phyloP scores from a whole-genome alignment of 2,797 vertebrate genomes.

The Pagetopsis macropterus region DNA sequence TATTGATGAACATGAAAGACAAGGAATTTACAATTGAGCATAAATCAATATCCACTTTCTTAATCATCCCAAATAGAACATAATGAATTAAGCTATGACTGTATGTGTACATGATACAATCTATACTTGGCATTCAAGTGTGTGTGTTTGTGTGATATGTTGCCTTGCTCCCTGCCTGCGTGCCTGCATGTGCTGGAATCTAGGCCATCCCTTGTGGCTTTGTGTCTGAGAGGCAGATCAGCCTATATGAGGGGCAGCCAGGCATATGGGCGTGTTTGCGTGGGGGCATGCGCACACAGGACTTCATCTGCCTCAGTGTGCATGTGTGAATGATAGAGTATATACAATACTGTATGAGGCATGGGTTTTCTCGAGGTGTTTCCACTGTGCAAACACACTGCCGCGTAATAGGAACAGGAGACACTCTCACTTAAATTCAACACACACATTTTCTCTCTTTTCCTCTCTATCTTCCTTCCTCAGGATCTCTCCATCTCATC shows the following conservation, averaged over 20 bases:
- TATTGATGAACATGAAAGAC: neutral
- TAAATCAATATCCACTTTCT: neutral
- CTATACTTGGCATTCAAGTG: constrained; percentile 12
- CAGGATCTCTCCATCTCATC: constrained; percentile 51
- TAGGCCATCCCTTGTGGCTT: constrained; percentile 80
- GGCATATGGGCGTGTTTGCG: constrained; percentile 69
- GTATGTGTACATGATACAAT: neutral
- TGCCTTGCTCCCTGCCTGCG: constrained; percentile 60
- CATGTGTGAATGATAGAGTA: neutral
- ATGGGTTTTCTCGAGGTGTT: constrained; percentile 50
- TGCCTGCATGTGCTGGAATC: constrained; percentile 79
- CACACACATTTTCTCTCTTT: constrained; percentile 40
- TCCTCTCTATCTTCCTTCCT: constrained; percentile 60
- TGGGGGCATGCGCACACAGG: constrained; percentile 59
- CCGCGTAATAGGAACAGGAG: constrained; percentile 47
- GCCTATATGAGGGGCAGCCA: constrained; percentile 68
- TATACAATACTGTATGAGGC: constrained; percentile 24
- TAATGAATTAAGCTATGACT: neutral
- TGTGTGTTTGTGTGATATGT: constrained; percentile 34
- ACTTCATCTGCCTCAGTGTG: constrained; percentile 30
- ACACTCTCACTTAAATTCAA: constrained; percentile 45
- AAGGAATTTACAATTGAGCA: neutral
- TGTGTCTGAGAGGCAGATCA: constrained; percentile 76
- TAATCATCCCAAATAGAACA: neutral
- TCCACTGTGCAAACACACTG: constrained; percentile 59